Evolutionary conservation across 2,113 vertebrate species (phyloP).

Genomic region (Forbesichthys agassizii): DNA sequence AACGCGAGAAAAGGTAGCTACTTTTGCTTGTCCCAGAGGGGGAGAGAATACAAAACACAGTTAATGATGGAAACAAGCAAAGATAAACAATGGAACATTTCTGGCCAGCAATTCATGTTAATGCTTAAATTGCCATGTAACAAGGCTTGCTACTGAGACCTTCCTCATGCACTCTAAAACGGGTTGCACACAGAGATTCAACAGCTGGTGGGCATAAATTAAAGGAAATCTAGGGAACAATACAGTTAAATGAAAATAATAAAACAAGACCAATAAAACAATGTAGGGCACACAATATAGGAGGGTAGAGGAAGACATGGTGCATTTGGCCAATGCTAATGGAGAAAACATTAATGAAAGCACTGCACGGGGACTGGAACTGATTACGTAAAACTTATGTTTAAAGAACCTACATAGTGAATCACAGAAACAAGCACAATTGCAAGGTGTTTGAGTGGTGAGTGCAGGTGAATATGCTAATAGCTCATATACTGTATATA

Average conservation of each 20-base stretch:
- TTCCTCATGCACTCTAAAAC: slow-evolving; percentile 18
- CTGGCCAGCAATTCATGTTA: slow-evolving; percentile 23
- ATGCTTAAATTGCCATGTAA: slow-evolving; percentile 13
- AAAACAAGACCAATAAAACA: neutral
- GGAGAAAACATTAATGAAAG: no score
- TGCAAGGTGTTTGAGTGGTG: no score
- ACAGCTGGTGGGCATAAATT: neutral
- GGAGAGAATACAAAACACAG: slow-evolving; percentile 12
- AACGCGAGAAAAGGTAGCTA: neutral
- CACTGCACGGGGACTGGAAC: no score
- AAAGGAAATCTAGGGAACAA: neutral
- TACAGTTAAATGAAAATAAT: neutral
- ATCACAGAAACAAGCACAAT: no score
- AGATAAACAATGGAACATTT: slow-evolving; percentile 18
- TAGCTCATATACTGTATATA: no score
- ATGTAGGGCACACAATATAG: no score
- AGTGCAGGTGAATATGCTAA: no score
- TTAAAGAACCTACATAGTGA: no score
- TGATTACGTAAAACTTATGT: no score
- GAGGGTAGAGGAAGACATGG: no score
- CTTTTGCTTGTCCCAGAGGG: slow-evolving; percentile 22
- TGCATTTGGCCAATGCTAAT: no score
- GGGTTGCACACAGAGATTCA: neutral
- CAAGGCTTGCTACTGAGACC: neutral
- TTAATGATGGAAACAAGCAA: slow-evolving; percentile 25